Base-by-base conservation (phyloP, 2,888 invertebrate genomes). In the Hypena proboscidalis region DNA sequence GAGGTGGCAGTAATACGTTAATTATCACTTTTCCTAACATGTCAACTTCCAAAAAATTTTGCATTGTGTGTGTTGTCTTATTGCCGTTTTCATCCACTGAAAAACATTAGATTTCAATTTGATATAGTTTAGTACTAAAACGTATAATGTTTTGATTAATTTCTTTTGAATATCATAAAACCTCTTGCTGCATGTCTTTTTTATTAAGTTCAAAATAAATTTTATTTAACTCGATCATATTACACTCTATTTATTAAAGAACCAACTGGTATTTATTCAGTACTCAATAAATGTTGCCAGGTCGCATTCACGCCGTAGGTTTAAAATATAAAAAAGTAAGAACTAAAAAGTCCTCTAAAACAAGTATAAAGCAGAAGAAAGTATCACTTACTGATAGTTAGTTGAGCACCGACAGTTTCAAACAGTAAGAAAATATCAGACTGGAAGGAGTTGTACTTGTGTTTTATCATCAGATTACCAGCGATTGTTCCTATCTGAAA, bases 381-480 rank as follows among this genome's bases (percentile, higher is more conserved):
- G 17, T 4, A 4, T 17, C 26, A 25, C 75, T 35, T 63, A 83
- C 83, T 8, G 8, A 81, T 67, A 3, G 64, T 74, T 3, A 83
- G 3, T 9, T 56, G 29, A 8, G 79, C 82, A 3, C 75, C 77
- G 23, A 81, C 70, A 4, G 79, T 79, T 38, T 67, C 80, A 7
- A 92, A 74, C 0, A 86, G 67, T 1, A 94, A 74, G 57, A 92
- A 95, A 2, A 95, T 62, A 68, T 95, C 95, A 0, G 95, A 95
- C 2, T 93, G 93, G 68, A 95, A 95, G 44, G 93, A 94, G 1
- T 80, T 87, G 60, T 94, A 88, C 1, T 81, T 65, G 60, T 95
- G 92, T 72, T 95, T 95, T 35, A 94, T 90, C 80, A 93, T 92
- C 40, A 95, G 70, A 70, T 95, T 95, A 0, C 95, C 95, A 26